A percentile compares a stretch with the other conserved stretches of the same genome.
Conservation (phyloP, 2,113 vertebrate genomes). For the Regulus satrapa region DNA sequence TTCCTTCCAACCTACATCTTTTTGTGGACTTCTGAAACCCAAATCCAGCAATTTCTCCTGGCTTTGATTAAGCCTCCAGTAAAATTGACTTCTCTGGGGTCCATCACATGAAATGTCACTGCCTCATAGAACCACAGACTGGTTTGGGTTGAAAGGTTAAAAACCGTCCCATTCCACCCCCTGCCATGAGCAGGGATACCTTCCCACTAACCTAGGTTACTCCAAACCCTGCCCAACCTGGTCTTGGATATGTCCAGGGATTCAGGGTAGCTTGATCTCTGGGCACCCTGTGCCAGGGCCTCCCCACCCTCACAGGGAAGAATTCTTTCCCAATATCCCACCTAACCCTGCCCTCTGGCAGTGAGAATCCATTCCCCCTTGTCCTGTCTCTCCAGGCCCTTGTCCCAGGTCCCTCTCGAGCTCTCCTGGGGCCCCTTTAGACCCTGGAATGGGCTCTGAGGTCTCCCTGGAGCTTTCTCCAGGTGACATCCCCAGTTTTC, state of each 20-base stretch:
- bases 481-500: neutral
- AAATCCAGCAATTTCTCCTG: neutral
- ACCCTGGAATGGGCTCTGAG: neutral
- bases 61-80: neutral
- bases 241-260: neutral
- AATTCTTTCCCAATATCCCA: neutral
- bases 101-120: neutral
- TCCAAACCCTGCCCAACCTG: neutral
- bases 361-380: neutral
- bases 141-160: neutral
- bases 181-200: neutral
- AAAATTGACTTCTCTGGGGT: neutral
- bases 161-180: neutral
- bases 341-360: neutral
- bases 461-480: neutral
- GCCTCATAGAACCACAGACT: neutral
- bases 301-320: fast-evolving
- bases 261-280: neutral
- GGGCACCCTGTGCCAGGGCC: neutral
- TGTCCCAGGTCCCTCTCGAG: neutral
- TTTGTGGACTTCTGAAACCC: neutral
- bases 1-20: neutral
- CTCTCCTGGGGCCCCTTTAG: neutral
- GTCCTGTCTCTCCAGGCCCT: neutral
- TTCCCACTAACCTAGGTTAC: fast-evolving